A percentile compares a stretch with the other conserved stretches of the same genome.
These are phyloP conservation scores for Gorsachius goisagi DNA, from an alignment of 2,113 vertebrate genomes.

Conservation along the genomic window DNA sequence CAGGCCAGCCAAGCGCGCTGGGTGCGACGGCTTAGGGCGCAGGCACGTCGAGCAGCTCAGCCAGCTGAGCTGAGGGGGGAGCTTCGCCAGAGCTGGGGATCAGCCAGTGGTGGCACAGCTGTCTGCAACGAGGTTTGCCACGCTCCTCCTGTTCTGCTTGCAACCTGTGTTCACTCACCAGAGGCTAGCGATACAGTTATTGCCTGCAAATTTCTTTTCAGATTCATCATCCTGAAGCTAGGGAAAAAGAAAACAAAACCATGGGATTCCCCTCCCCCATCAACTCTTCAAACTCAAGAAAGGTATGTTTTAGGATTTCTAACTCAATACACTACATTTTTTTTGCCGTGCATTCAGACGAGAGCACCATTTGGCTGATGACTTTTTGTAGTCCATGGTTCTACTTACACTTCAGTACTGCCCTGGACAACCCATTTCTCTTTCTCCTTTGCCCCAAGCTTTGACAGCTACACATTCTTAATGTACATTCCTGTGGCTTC, in stretches of 20 bases:
- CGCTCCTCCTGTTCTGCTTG: neutral
- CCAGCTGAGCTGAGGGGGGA: neutral
- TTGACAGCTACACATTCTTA: neutral
- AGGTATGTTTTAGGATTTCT: neutral
- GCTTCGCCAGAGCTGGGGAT: neutral
- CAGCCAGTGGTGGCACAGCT: neutral
- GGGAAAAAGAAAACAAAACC: neutral
- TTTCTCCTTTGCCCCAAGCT: neutral
- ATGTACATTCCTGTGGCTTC: neutral
- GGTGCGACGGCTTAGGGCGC: neutral
- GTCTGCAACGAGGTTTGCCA: neutral
- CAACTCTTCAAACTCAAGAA: neutral
- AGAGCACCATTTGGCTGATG: neutral
- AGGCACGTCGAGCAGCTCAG: neutral
- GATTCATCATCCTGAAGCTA: neutral
- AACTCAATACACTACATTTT: neutral
- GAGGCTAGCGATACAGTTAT: neutral
- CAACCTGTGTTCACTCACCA: neutral
- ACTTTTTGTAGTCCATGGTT: neutral
- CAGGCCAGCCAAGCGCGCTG: neutral
- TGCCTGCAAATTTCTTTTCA: neutral
- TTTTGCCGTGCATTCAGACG: neutral
- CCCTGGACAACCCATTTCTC: neutral
- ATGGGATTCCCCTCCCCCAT: rapidly evolving
- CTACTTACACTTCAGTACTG: neutral